phyloP scores from a whole-genome alignment of 2,113 vertebrate species.

The Atlantisia rogersi region DNA sequence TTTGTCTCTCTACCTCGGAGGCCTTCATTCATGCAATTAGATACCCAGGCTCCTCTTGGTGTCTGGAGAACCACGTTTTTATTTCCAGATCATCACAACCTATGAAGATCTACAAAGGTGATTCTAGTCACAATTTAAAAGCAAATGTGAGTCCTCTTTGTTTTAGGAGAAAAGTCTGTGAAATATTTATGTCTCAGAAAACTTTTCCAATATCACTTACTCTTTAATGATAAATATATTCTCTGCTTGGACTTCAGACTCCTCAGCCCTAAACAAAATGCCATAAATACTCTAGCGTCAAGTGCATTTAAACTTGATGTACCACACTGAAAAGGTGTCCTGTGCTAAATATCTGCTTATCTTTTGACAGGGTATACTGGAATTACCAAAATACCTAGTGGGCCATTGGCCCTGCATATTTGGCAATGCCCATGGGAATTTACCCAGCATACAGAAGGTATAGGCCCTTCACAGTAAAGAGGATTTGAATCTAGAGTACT shows the following conservation, averaged over 20 bases:
- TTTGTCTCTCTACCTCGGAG: neutral
- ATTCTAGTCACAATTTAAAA: neutral
- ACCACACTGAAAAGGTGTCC: neutral
- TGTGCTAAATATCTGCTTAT: neutral
- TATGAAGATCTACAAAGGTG: neutral
- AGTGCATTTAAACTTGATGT: neutral
- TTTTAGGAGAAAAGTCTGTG: neutral
- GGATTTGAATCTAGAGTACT: neutral
- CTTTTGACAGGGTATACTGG: neutral
- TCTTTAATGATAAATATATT: neutral
- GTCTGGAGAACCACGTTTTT: neutral
- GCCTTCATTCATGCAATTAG: neutral
- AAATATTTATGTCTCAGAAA: neutral
- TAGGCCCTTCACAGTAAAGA: neutral
- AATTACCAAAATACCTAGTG: neutral
- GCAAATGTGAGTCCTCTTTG: neutral
- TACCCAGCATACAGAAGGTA: neutral
- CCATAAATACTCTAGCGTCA: neutral
- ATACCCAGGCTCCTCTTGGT: neutral
- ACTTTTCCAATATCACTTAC: neutral
- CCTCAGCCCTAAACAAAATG: neutral
- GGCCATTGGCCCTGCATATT: neutral
- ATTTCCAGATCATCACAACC: neutral
- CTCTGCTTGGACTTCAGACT: neutral
- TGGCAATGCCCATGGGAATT: neutral